These are phyloP conservation scores for Microvelia longipes DNA, from an alignment of 1,140 invertebrate species.

Conservation along the genomic window DNA sequence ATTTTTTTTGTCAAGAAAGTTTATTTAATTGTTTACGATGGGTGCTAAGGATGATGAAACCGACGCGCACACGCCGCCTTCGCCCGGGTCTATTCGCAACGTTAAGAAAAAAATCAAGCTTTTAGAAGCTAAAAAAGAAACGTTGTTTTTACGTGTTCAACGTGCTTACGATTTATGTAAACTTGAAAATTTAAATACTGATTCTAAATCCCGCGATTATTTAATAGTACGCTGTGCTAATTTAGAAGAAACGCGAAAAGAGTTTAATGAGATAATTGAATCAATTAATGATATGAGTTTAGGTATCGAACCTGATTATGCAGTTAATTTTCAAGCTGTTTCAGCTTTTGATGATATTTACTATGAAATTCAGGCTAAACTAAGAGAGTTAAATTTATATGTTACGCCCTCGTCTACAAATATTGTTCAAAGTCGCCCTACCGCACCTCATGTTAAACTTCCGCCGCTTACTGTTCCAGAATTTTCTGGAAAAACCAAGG, in stretches of 20 bases:
- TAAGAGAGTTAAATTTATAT: not conserved
- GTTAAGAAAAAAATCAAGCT: not conserved
- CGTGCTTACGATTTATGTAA: not conserved
- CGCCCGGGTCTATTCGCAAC: not conserved
- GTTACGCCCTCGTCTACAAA: not conserved
- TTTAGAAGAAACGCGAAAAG: not conserved
- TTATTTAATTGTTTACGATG: too few species aligned
- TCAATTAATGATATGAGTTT: not conserved
- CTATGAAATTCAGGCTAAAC: not conserved
- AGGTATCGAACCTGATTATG: not conserved
- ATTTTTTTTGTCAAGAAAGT: too few species aligned
- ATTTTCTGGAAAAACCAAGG: not conserved
- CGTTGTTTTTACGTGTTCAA: not conserved
- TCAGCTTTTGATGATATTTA: not conserved
- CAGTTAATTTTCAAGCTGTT: not conserved
- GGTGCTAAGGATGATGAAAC: too few species aligned
- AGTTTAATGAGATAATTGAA: not conserved
- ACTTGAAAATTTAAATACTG: not conserved
- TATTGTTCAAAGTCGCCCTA: not conserved
- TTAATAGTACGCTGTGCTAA: not conserved
- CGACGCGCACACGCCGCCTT: too few species aligned
- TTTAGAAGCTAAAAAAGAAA: not conserved
- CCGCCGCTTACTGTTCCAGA: not conserved
- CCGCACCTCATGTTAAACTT: not conserved
- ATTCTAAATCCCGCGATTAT: not conserved